Conservation (phyloP, 2,113 vertebrate genomes). For the Oxyura jamaicensis region DNA sequence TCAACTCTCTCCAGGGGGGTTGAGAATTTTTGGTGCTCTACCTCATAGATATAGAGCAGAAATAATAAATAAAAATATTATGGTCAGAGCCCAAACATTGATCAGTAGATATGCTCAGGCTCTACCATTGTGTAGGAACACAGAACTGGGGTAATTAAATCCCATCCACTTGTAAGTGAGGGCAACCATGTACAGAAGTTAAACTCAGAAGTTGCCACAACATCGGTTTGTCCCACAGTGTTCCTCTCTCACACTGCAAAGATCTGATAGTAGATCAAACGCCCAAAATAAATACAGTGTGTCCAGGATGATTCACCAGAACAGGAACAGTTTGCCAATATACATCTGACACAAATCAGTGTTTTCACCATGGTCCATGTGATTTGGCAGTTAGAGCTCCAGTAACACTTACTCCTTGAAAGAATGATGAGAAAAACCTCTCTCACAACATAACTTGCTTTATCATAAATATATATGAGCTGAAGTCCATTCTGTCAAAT, state of each 20-base stretch:
- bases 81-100: not conserved
- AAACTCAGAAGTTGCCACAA: not conserved
- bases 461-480: not conserved
- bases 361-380: not conserved
- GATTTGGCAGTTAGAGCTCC: not conserved
- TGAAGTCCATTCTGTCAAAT: not conserved
- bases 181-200: not conserved
- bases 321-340: not conserved
- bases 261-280: not conserved
- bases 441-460: not conserved
- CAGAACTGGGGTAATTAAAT: not conserved
- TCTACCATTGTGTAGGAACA: not conserved
- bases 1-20: not conserved
- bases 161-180: not conserved
- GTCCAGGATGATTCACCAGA: not conserved
- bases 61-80: not conserved
- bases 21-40: not conserved
- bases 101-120: not conserved
- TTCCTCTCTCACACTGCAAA: not conserved
- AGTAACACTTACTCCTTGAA: not conserved
- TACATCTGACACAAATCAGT: not conserved
- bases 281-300: not conserved
- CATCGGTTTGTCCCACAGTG: not conserved
- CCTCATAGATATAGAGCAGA: not conserved
- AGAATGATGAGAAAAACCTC: not conserved